Base-by-base conservation (phyloP, 2,888 invertebrate genomes). In the Galerucella nymphaeae region DNA sequence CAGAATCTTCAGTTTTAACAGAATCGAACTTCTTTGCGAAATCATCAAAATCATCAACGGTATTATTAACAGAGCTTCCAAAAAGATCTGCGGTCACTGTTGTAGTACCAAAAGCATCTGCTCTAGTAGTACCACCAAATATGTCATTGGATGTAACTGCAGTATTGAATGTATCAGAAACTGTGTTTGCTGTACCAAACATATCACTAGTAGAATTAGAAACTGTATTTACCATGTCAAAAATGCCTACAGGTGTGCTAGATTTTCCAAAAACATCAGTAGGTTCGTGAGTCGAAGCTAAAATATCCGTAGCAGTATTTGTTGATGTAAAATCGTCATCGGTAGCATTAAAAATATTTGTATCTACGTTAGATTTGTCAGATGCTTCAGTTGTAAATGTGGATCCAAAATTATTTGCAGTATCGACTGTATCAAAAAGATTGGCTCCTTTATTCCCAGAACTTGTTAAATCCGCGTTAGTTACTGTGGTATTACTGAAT, bases 1-100 rank as follows among this genome's bases (percentile, higher is more conserved):
- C 84, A 83, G 68, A 88, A 68, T 88, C 88, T 10, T 88, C 86
- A 5, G 65, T 63, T 80, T 88, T 88, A 6, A 92, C 92, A 50
- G 91, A 92, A 79, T 96, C 96, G 82, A 97, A 97, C 85, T 96
- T 96, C 1, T 95, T 94, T 3, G 96, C 92, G 81, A 97, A 97
- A 0, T 95, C 96, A 85, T 96, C 96, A 79, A 96, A 96, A 38
- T 91, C 92, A 78, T 93, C 92, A 13, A 53, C 61, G 11, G 9
- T 81, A n/a, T 38, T 38, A 41, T 16, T 50, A 81, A 20, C 76
- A 79, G 70, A 41, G 13, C 3, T 50, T 13, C 68, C 70, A 30
- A 73, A 73, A 10, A 63, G 59, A 53, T 69, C 68, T 16, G n/a
- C 23, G 18, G 18, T 58, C 48, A 18, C 30, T 30, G 48, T 10